A percentile compares a stretch with the other conserved stretches of the same genome.
These are phyloP conservation scores for Oxystoma pomonae DNA, from an alignment of 2,888 invertebrate species.

Conservation along the genomic window DNA sequence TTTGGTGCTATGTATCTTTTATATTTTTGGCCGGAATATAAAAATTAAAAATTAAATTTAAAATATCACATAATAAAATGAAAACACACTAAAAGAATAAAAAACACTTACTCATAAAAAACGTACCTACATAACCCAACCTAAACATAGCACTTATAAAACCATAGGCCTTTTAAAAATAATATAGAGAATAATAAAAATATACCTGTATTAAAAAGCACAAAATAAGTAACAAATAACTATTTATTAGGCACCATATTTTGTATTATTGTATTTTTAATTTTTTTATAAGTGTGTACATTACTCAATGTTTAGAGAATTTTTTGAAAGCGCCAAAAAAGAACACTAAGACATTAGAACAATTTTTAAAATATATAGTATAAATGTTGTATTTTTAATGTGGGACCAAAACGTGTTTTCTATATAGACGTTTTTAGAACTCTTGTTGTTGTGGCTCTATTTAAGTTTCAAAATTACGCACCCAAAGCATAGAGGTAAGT, in stretches of 20 bases:
- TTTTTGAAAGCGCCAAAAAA: no score
- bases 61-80: no score
- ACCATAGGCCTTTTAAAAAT: background rate
- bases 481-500: background rate
- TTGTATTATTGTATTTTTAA: no score
- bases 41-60: no score
- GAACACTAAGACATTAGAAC: background rate
- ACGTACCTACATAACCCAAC: background rate
- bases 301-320: background rate
- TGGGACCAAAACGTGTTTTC: background rate
- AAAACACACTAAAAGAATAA: no score
- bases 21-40: no score
- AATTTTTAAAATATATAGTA: background rate
- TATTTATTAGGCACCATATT: no score
- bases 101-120: background rate
- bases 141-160: background rate
- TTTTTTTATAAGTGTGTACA: no score
- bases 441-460: background rate
- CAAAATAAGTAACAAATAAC: no score
- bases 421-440: background rate
- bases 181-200: no score
- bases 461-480: background rate
- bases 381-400: background rate
- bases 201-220: no score
- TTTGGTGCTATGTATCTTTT: background rate